phyloP scores from a whole-genome alignment of 2,797 vertebrate species.

The Limnodromus scolopaceus region DNA sequence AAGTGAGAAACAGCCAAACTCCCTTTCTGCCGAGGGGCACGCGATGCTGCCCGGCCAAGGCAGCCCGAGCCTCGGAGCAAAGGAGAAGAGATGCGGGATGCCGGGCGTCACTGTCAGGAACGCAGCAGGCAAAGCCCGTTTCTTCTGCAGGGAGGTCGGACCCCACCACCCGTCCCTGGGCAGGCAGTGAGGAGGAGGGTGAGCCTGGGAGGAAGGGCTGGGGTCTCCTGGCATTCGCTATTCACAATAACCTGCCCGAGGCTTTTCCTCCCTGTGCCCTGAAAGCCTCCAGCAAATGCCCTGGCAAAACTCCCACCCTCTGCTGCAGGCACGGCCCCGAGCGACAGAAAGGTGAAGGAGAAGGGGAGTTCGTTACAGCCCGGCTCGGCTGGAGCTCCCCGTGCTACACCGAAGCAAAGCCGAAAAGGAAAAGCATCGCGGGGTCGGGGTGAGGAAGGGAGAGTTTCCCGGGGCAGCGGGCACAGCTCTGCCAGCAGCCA shows the following conservation, averaged over 20 bases:
- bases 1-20: background rate
- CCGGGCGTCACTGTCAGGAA: background rate
- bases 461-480: fast-evolving
- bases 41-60: fast-evolving
- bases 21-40: background rate
- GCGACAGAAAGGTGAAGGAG: fast-evolving
- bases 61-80: fast-evolving
- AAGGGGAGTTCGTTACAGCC: too few species aligned
- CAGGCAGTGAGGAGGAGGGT: background rate
- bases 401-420: fast-evolving
- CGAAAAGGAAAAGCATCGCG: fast-evolving
- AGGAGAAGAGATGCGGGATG: fast-evolving
- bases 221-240: fast-evolving
- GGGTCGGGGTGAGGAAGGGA: background rate
- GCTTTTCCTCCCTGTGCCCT: fast-evolving
- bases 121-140: fast-evolving
- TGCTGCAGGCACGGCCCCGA: fast-evolving
- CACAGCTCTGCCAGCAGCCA: fast-evolving
- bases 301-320: background rate
- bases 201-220: background rate
- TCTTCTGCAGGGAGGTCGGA: background rate
- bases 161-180: background rate
- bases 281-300: background rate
- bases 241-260: fast-evolving
- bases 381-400: fast-evolving